Evolutionary conservation across 2,797 vertebrate species (phyloP).

Genomic region (Masticophis lateralis): DNA sequence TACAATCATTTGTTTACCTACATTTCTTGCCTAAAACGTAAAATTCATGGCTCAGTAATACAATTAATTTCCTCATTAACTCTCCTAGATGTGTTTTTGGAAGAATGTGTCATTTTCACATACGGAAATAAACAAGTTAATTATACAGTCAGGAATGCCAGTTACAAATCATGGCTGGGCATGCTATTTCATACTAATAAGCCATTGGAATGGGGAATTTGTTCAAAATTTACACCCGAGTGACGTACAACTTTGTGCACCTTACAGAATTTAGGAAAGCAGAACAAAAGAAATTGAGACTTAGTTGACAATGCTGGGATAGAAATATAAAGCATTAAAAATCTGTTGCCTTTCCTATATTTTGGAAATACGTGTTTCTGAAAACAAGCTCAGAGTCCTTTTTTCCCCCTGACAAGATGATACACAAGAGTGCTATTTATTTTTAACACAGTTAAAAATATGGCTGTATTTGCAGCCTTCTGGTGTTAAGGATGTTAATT

Average conservation of each 20-base stretch:
- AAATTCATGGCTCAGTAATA: not conserved
- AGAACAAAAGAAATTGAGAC: not conserved
- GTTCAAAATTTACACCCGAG: not conserved
- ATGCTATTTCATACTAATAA: not conserved
- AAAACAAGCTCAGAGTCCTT: not conserved
- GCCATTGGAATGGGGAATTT: not conserved
- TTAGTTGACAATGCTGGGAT: not conserved
- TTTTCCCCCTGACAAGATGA: not conserved
- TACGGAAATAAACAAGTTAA: not conserved
- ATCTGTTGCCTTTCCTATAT: not conserved
- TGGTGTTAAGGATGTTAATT: not conserved
- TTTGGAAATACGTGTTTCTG: not conserved
- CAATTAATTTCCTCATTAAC: not conserved
- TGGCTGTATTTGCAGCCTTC: not conserved
- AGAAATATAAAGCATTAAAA: not conserved
- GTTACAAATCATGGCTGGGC: not conserved
- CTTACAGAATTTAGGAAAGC: conserved; percentile 4
- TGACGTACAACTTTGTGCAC: not conserved
- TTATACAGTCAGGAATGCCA: not conserved
- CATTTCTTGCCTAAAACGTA: not conserved
- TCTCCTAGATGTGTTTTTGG: not conserved
- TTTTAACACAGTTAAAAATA: not conserved
- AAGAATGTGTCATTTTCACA: not conserved
- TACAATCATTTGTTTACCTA: not conserved
- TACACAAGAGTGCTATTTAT: not conserved